Base-by-base conservation (phyloP, 2,888 invertebrate genomes). In the Acanthosepion esculentum region DNA sequence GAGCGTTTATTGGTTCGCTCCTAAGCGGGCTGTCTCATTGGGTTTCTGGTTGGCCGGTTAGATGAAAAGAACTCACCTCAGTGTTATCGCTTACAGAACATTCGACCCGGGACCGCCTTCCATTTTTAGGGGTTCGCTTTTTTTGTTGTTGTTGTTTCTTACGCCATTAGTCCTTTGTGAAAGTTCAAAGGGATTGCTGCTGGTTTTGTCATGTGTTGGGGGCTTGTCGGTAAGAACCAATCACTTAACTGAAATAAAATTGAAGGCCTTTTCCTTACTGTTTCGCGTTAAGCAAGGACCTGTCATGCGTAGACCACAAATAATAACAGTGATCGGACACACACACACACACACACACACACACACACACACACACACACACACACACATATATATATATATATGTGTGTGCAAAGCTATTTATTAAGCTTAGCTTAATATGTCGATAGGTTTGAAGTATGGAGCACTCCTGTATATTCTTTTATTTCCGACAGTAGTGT, bases 1-100 rank as follows among this genome's bases (percentile, higher is more conserved):
- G n/a, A n/a, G n/a, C 78, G n/a, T 78, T 78, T 78, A 78, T 78
- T 78, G 78, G 78, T 78, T 78, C n/a, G 78, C 59, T 59, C 59
- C 59, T 23, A 59, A 20, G 23, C n/a, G n/a, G 15, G 78, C 33
- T 33, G n/a, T 15, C 78, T 78, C 78, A n/a, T 78, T n/a, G 78
- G n/a, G 2, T 78, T 78, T 78, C 78, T 78, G 78, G 78, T 78
- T 78, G 78, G 78, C 78, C 33, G 78, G 78, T 10, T n/a, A 78
- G n/a, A n/a, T 78, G 15, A n/a, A 78, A 78, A 78, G 78, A 33
- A 78, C n/a, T 78, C n/a, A 78, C 78, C 78, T 78, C n/a, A 78
- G 33, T 33, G 78, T 78, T 78, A 78, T 78, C 78, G 5, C 15
- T 78, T 78, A 78, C 78, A 78, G 78, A 78, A 78, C n/a, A 78